Percentiles rank a stretch among this genome's conserved stretches.
Conservation (phyloP, 2,888 invertebrate species). For the Scaptomyza parva region DNA sequence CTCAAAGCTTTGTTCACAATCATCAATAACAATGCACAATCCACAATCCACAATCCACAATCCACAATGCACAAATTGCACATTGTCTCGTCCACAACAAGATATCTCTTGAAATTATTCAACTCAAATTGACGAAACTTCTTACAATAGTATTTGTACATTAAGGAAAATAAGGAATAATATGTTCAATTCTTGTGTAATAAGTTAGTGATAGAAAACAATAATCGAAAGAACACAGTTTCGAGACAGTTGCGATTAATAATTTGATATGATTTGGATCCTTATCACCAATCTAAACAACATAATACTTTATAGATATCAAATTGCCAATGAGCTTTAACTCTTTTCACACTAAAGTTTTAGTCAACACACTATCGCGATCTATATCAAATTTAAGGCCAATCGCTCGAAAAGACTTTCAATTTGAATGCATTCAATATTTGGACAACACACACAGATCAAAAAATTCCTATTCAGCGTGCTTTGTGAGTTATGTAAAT, state of each 20-base stretch:
- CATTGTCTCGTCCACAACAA: slow-evolving; percentile 28
- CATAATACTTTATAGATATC: no score
- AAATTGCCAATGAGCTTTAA: background rate
- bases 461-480: background rate
- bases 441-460: background rate
- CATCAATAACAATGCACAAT: slow-evolving; percentile 22
- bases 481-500: slow-evolving; percentile 20
- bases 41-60: no score
- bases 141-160: no score
- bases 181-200: no score
- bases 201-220: no score
- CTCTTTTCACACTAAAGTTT: background rate
- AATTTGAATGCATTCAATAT: background rate
- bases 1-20: background rate
- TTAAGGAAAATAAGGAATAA: no score
- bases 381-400: background rate
- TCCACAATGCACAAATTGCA: slow-evolving; percentile 36
- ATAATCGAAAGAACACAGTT: no score
- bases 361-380: background rate
- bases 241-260: no score
- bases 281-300: no score
- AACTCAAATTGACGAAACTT: background rate
- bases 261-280: no score
- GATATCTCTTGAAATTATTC: background rate
- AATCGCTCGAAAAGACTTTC: background rate